phyloP scores from a whole-genome alignment of 2,888 invertebrate species.

The Acrocyrtus sp. region DNA sequence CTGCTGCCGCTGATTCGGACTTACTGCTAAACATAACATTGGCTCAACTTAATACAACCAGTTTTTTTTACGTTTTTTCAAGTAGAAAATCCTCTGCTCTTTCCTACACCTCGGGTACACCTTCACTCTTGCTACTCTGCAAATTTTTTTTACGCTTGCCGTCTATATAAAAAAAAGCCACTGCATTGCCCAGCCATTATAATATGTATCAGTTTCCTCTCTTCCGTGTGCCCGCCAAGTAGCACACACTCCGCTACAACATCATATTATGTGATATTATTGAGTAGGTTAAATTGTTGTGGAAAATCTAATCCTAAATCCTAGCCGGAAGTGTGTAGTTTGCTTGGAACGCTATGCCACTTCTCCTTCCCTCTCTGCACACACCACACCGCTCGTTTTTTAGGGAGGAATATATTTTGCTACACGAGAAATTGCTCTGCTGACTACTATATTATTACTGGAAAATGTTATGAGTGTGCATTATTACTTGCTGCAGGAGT shows the following conservation, averaged over 20 bases:
- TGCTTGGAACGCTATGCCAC: no score
- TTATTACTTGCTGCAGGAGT: slow-evolving; percentile 1
- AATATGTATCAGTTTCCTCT: no score
- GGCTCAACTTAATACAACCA: neutral
- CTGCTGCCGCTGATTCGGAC: neutral
- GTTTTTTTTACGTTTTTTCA: slow-evolving; percentile 16
- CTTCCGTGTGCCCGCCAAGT: no score
- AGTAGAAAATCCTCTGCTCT: no score
- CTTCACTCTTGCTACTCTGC: neutral
- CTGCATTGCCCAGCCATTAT: no score
- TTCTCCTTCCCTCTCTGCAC: no score
- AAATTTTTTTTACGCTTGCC: neutral
- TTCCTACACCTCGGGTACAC: neutral
- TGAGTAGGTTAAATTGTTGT: neutral
- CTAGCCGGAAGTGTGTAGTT: slow-evolving; percentile 39
- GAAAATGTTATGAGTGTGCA: neutral
- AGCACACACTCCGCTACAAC: no score
- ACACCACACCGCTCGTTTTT: no score
- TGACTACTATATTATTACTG: neutral
- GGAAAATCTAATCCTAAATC: slow-evolving; percentile 28
- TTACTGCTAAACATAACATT: neutral
- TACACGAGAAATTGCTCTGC: neutral
- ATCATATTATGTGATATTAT: slow-evolving; percentile 2
- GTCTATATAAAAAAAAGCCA: neutral
- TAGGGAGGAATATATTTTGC: neutral